Base-by-base conservation (phyloP, 2,113 vertebrate genomes). In the Girardinichthys multiradiatus region DNA sequence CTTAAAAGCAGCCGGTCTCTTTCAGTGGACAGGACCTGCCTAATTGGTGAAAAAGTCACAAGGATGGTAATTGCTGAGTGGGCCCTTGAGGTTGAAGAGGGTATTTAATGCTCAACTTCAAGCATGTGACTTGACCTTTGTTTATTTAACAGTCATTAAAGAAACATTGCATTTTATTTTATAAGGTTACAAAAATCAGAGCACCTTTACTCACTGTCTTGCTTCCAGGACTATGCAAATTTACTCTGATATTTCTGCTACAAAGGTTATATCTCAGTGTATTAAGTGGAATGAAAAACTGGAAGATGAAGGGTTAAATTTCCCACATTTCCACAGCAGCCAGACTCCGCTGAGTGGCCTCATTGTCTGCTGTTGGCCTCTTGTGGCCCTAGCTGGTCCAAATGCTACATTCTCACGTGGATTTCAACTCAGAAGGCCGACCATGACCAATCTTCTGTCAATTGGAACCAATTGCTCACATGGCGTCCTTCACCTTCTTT, bases 401-500 rank as follows among this genome's bases (percentile, higher is more conserved):
- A 89, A 77, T 77, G 87, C 84, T 80, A 84, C 86, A 90, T 94
- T 94, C 94, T 94, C 93, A 93, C 92, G 90, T 91, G 92, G 93
- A 94, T 94, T 94, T 94, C 84, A 83, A 91, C 90, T 87, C 87
- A 69, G 84, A 92, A 92, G 87, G 86, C 90, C 89, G 91, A 94
- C 91, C 90, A 83, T 94, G 92, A 93, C 93, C 91, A 93, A 91
- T 94, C 90, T 87, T 90, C 90, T 89, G 86, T 92, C 91, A 91
- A 87, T 92, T 89, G 89, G 91, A 93, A 91, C 90, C 85, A 92
- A 91, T 92, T 86, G 89, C 90, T 92, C 88, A 90, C 91, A 92
- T 86, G 83, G 90, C 90, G 90, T 91, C 88, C 82, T 88, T 89
- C 87, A 91, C 90, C 92, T 90, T 92, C 86, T 89, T 90, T 91